Evolutionary conservation across 2,888 invertebrate genomes (phyloP).

Genomic region (Pinctada fucata): DNA sequence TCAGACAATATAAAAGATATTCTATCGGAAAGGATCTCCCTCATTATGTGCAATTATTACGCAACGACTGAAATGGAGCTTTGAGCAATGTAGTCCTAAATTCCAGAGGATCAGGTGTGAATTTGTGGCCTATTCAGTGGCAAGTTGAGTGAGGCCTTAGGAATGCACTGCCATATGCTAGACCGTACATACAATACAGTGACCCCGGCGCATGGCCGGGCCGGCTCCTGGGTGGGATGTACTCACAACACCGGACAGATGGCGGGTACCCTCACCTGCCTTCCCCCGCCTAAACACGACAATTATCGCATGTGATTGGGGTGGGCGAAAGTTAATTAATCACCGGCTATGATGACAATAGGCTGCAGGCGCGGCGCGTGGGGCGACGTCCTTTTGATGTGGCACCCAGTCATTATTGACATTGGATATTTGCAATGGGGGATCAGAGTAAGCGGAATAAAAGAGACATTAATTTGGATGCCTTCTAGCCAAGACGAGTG

Average conservation of each 20-base stretch:
- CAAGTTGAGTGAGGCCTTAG: neutral
- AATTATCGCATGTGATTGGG: constrained; percentile 20
- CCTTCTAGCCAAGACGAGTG: neutral
- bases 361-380: constrained; percentile 15
- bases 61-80: too few species aligned
- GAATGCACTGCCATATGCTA: constrained; percentile 29
- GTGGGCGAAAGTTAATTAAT: constrained; percentile 35
- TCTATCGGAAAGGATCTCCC: too few species aligned
- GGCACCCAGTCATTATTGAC: constrained; percentile 12
- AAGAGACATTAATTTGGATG: constrained; percentile 6
- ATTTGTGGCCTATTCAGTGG: too few species aligned
- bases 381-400: constrained; percentile 17
- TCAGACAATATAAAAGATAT: too few species aligned
- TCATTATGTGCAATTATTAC: too few species aligned
- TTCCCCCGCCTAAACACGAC: constrained; percentile 21
- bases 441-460: neutral
- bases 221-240: constrained; percentile 25
- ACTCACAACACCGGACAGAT: constrained; percentile 29
- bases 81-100: too few species aligned
- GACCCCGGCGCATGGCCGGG: constrained; percentile 23
- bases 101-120: too few species aligned
- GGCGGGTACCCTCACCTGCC: constrained; percentile 30
- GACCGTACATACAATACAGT: constrained; percentile 9
- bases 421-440: constrained; percentile 17
- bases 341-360: constrained; percentile 13